Evolutionary conservation across 2,888 invertebrate genomes (phyloP).

Genomic region (Lasioglossum morio): DNA sequence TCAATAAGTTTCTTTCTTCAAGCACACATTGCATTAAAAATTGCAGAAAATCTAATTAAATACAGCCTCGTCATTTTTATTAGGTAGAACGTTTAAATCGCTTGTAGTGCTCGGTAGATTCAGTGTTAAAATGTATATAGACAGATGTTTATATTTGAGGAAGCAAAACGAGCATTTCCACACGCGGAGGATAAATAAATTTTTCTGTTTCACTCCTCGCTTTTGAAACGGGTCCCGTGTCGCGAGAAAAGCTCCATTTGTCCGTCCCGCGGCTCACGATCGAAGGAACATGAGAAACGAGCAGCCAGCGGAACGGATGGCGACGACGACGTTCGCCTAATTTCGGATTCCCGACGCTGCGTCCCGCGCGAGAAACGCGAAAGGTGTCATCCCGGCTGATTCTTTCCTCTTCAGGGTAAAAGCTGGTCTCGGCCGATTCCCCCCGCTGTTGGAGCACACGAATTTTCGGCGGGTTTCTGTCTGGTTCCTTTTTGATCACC

Average conservation of each 20-base stretch:
- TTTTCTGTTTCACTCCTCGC: not conserved
- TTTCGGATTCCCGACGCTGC: conserved; percentile 35
- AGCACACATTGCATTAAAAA: not conserved
- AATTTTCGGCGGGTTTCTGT: not conserved
- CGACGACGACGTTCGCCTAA: conserved; percentile 21
- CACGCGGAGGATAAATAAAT: not conserved
- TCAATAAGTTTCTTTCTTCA: not conserved
- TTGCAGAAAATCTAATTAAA: too few species aligned
- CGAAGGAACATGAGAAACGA: conserved; percentile 38
- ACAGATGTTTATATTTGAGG: not conserved
- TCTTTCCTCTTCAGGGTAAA: not conserved
- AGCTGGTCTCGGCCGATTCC: not conserved
- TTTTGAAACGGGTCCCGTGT: not conserved
- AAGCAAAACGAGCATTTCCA: not conserved
- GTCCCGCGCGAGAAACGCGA: not conserved
- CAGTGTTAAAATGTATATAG: not conserved
- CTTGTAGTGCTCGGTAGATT: not conserved
- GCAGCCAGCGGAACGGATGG: not conserved
- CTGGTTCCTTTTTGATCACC: not conserved
- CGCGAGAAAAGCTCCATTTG: conserved; percentile 30
- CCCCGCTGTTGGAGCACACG: not conserved
- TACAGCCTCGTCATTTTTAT: too few species aligned
- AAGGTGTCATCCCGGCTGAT: not conserved
- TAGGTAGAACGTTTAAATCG: too few species aligned
- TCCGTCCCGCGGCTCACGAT: conserved; percentile 36